Base-by-base conservation (phyloP, 53 echinoderm and acorn worm species). In the Henricia sp. region DNA sequence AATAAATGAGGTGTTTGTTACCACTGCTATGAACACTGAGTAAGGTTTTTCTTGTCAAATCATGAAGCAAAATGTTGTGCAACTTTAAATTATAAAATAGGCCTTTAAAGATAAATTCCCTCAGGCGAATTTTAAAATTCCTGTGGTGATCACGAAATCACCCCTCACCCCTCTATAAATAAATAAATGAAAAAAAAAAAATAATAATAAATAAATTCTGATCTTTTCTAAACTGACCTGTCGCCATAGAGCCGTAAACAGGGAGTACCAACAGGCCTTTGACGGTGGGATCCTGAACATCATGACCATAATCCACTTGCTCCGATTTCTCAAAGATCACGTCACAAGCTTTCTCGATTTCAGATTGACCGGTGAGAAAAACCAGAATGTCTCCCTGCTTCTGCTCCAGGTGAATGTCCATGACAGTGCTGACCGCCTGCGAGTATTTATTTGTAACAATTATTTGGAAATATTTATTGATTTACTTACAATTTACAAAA, bases 181-280 rank as follows among this genome's bases (percentile, higher is more conserved):
- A n/a, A 53, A 53, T 21, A 53, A 14, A 53, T 5, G 20, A 17
- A 0, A 52, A 1, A 2, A 20, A 4, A 0, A 20, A 55, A 24
- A 57, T 21, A 57, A 57, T 37, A 21, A 2, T 5, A 33, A 8
- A 1, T 36, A 29, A n/a, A n/a, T n/a, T n/a, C n/a, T n/a, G n/a
- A n/a, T n/a, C n/a, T n/a, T n/a, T 65, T 3, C 24, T 64, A n/a
- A 6, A 55, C 87, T 34, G 37, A 96, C 93, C 93, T 36, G 96
- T 94, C 53, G 96, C 91, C 96, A 96, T 96, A 36, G 96, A 96
- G 1, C 96, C 96, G 88, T 96, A 96, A 2, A 96, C 93, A 11
- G 96, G 93, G 13, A 96, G 82, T 3, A 96, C 84, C 90, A 94
- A 84, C 16, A 96, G 84, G 4, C 93, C 96, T 52, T 93, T 65